Evolutionary conservation across 2,797 vertebrate genomes (phyloP).

Genomic region (Schizothorax lantsangensis): DNA sequence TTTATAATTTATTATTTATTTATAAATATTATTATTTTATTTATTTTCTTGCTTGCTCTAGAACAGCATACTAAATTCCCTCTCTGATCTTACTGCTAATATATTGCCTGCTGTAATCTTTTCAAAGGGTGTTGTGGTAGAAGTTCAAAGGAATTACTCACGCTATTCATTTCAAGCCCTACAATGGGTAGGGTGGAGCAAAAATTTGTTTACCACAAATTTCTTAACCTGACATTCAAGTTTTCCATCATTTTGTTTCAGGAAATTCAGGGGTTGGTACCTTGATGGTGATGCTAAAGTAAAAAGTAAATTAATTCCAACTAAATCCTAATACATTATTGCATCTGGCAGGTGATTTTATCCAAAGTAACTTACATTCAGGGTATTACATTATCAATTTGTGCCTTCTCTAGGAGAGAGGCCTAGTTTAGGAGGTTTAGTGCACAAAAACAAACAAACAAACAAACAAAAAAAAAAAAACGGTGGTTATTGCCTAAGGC

Average conservation of each 20-base stretch:
- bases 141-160: conserved; percentile 16
- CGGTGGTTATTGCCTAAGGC: not conserved
- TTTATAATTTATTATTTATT: not conserved
- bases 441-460: too few relatives aligned
- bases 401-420: not conserved
- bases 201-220: not conserved
- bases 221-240: not conserved
- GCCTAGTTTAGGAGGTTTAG: not conserved
- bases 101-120: not conserved
- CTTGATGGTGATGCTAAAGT: not conserved
- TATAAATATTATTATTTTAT: not conserved
- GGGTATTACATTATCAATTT: not conserved
- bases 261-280: not conserved
- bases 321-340: conserved; percentile 3
- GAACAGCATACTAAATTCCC: not conserved
- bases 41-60: not conserved
- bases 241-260: not conserved
- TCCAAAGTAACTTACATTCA: not conserved
- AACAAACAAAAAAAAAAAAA: too few relatives aligned
- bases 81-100: not conserved
- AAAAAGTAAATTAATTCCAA: not conserved
- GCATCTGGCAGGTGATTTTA: not conserved
- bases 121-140: not conserved
- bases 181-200: not conserved
- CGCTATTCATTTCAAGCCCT: not conserved